phyloP scores from a whole-genome alignment of 2,113 vertebrate species.

The Crypturellus undulatus region DNA sequence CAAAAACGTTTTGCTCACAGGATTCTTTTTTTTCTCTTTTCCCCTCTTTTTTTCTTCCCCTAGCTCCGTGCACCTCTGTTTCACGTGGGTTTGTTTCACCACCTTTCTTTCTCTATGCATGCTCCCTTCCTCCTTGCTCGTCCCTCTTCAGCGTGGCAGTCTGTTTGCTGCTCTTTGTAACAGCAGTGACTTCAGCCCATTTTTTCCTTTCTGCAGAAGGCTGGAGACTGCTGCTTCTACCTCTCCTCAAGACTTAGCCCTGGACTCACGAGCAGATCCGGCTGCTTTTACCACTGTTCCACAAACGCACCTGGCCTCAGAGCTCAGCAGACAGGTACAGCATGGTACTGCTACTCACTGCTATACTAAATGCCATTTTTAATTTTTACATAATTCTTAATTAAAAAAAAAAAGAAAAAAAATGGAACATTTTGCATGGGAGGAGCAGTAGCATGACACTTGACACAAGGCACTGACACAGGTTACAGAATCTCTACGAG shows the following conservation, averaged over 20 bases:
- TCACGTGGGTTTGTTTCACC: not conserved
- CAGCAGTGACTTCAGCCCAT: rapidly evolving
- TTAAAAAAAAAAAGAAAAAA: not conserved
- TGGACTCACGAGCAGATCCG: not conserved
- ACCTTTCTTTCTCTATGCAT: not conserved
- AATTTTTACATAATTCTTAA: not conserved
- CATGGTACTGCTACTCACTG: not conserved
- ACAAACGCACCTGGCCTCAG: not conserved
- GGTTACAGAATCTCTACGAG: constrained; percentile 75
- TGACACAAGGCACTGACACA: constrained; percentile 70
- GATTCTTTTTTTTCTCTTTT: not conserved
- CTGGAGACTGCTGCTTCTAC: not conserved
- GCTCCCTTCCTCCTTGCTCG: not conserved
- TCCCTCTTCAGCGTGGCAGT: not conserved
- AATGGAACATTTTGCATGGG: not conserved
- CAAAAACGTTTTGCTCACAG: not conserved
- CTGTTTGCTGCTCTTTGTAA: rapidly evolving
- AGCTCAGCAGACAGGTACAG: not conserved
- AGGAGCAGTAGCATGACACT: constrained; percentile 41
- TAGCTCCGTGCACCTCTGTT: not conserved
- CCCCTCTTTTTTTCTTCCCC: not conserved
- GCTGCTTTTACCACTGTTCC: not conserved
- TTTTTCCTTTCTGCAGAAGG: not conserved
- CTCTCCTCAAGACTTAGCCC: not conserved
- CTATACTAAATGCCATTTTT: not conserved